A percentile compares a stretch with the other conserved stretches of the same genome.
phyloP scores from a whole-genome alignment of 2,113 vertebrate species.

The Verasper variegatus region DNA sequence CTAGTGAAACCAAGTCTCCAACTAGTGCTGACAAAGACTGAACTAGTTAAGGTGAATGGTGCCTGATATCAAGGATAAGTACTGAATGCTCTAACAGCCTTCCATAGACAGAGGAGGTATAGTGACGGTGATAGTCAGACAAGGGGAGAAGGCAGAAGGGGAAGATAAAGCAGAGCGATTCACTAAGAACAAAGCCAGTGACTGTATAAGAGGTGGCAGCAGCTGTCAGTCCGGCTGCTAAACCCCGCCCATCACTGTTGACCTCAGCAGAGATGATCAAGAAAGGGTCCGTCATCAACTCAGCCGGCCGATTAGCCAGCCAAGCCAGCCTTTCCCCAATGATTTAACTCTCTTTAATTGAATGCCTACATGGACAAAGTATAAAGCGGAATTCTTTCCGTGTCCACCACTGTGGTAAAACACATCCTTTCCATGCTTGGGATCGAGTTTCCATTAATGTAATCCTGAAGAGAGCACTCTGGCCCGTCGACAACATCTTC shows the following conservation, averaged over 20 bases:
- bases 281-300: slow-evolving; percentile 36
- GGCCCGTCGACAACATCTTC: slow-evolving; percentile 34
- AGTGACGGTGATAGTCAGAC: slow-evolving; percentile 15
- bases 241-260: slow-evolving; percentile 44
- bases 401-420: slow-evolving; percentile 35
- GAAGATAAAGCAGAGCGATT: background rate
- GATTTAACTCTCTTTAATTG: slow-evolving; percentile 55
- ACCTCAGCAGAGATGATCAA: slow-evolving; percentile 39
- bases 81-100: too few relatives aligned
- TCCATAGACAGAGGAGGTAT: slow-evolving; percentile 7
- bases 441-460: slow-evolving; percentile 40
- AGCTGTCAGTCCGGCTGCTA: slow-evolving; percentile 45
- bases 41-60: background rate
- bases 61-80: background rate
- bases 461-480: slow-evolving; percentile 37
- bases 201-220: slow-evolving; percentile 31
- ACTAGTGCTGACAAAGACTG: too few relatives aligned
- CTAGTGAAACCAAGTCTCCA: too few relatives aligned
- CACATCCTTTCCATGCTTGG: slow-evolving; percentile 35
- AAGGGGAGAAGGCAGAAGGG: background rate
- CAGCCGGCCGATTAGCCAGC: slow-evolving; percentile 35
- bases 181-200: slow-evolving; percentile 5
- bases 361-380: slow-evolving; percentile 46
- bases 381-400: slow-evolving; percentile 27
- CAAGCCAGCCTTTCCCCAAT: slow-evolving; percentile 22